Percentiles rank a stretch among this genome's conserved stretches.
Evolutionary conservation across 2,888 invertebrate genomes (phyloP).

Genomic region (Notocelia uddmanniana): DNA sequence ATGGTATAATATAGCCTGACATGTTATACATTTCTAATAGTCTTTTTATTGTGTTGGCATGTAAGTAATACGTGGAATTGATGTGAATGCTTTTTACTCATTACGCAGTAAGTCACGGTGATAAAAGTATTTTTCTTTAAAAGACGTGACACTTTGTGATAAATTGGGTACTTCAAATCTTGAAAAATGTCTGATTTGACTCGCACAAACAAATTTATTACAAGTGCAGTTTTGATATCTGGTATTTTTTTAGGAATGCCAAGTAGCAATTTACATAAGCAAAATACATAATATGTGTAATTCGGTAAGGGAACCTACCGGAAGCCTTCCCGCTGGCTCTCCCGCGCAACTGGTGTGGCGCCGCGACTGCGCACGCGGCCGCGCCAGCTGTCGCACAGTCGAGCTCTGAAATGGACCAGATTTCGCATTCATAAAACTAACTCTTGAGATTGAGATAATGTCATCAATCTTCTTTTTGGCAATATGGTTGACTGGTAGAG

Average conservation of each 20-base stretch:
- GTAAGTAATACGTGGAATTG: conserved; percentile 9
- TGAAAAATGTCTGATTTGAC: too few relatives aligned
- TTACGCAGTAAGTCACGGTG: neutral
- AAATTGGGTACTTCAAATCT: neutral
- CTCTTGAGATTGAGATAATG: too few relatives aligned
- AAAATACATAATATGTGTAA: neutral
- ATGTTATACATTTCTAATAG: conserved; percentile 14
- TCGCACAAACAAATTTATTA: neutral
- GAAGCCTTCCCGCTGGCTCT: conserved; percentile 15
- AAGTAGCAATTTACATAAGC: neutral
- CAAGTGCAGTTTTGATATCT: neutral
- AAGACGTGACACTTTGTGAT: neutral
- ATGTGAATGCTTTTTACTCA: neutral
- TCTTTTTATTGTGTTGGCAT: neutral
- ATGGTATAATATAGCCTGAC: neutral
- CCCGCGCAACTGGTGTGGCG: conserved; percentile 5
- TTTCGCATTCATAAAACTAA: neutral
- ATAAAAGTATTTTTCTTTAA: neutral
- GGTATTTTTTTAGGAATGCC: neutral
- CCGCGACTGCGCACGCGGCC: neutral
- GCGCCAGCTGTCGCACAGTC: neutral
- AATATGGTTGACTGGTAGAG: too few relatives aligned
- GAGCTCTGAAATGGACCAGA: neutral
- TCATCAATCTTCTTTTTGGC: too few relatives aligned
- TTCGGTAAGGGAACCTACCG: neutral